phyloP scores from a whole-genome alignment of 2,888 invertebrate species.

The Druceiella hillmani region DNA sequence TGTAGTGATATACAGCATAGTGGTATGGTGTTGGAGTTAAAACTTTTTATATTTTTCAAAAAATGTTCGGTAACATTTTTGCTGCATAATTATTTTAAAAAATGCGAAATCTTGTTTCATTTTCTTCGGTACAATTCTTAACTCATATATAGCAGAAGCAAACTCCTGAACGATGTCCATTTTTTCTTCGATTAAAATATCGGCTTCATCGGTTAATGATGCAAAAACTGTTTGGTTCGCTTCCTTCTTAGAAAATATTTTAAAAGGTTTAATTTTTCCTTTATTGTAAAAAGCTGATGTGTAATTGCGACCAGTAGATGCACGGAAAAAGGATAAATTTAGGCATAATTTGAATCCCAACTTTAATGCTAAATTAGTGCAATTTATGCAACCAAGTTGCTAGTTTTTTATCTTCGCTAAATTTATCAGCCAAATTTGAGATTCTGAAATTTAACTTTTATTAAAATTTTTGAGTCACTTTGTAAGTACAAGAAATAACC shows the following conservation, averaged over 20 bases:
- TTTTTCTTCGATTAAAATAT: constrained; percentile 29
- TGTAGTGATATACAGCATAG: constrained; percentile 26
- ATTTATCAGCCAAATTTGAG: constrained; percentile 11
- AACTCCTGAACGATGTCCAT: constrained; percentile 29
- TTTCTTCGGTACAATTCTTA: constrained; percentile 25
- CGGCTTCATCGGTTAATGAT: constrained; percentile 26
- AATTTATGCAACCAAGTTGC: too few species aligned
- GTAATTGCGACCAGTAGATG: constrained; percentile 28
- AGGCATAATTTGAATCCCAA: constrained; percentile 4
- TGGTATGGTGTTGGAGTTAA: constrained; percentile 26
- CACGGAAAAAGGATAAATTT: constrained; percentile 26
- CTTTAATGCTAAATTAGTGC: constrained; percentile 4
- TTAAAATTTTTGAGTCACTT: too few species aligned
- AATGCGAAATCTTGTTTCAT: constrained; percentile 27
- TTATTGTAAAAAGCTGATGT: constrained; percentile 27
- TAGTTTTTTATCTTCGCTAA: too few species aligned
- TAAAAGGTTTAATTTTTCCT: constrained; percentile 28
- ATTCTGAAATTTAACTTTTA: constrained; percentile 1
- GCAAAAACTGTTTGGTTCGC: constrained; percentile 28
- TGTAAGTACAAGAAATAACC: too few species aligned
- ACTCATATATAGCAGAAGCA: constrained; percentile 28
- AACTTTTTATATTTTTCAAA: constrained; percentile 27
- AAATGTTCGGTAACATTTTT: constrained; percentile 26
- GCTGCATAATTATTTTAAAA: constrained; percentile 26
- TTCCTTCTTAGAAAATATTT: constrained; percentile 26